These are phyloP conservation scores for Gymnarchus niloticus DNA, from an alignment of 2,113 vertebrate species.

Conservation along the genomic window DNA sequence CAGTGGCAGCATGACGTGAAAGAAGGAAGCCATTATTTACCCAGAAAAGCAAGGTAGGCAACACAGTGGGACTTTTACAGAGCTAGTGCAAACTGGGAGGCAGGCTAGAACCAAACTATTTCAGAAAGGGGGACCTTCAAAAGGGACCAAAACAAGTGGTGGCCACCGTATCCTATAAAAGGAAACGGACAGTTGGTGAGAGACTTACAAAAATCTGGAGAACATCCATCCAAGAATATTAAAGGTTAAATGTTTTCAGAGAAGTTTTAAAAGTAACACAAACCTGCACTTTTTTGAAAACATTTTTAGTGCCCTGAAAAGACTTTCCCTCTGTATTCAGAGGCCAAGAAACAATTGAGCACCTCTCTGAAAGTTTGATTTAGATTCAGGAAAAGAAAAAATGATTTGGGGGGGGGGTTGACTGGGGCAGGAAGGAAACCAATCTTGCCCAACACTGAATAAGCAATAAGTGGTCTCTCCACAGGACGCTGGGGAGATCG, in stretches of 20 bases:
- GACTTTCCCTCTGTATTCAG: background rate
- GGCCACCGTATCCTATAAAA: background rate
- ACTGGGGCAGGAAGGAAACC: background rate
- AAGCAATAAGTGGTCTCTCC: constrained; percentile 16
- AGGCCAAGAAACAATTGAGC: background rate
- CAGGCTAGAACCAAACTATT: background rate
- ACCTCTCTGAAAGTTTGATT: constrained; percentile 14
- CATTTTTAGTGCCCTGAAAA: background rate
- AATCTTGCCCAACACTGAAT: constrained; percentile 14
- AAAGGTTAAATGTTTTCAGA: background rate
- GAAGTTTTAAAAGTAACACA: background rate
- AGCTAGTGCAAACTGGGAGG: background rate
- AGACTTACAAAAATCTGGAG: background rate
- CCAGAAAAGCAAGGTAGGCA: background rate
- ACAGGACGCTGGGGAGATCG: background rate
- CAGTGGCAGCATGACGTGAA: background rate
- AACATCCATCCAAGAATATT: background rate
- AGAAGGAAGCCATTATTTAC: background rate
- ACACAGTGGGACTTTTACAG: background rate
- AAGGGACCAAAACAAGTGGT: background rate
- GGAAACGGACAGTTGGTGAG: background rate
- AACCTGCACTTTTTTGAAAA: background rate
- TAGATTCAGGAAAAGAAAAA: constrained; percentile 14
- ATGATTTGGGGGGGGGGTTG: constrained; percentile 5
- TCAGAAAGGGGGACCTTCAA: background rate